Evolutionary conservation across 1,140 invertebrate genomes (phyloP), one percentile per base, ranked within the genome.

Genomic region (Dendroctonus ponderosae): DNA sequence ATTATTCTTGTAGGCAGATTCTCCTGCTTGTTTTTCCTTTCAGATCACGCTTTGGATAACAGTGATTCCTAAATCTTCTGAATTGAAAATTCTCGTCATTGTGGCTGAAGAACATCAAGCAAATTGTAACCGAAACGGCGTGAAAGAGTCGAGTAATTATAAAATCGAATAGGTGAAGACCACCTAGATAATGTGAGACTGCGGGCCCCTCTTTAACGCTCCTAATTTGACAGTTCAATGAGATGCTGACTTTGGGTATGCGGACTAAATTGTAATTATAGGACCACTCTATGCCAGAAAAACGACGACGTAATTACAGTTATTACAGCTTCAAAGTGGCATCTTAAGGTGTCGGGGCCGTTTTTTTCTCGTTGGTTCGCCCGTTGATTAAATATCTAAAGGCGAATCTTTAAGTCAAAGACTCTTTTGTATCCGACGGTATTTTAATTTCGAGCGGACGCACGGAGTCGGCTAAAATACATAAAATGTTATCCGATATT

Each of bases 221-320:
- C 62, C 53, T 57, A 64, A 64, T 64, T 64, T 64, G 62, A 64
- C 62, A 64, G 62, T 56, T 56, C 62, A 64, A 54, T 57, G 62
- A 54, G 26, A 41, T 40, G 43, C 44, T 48, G 54, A 38, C 7
- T 38, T 46, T 63, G 9, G 62, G 51, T 12, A 38, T 64, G 46
- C 51, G 52, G 42, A 52, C 48, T 64, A 49, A 64, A 56, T 64
- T 56, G 52, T 64, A 64, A 64, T 64, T 64, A 64, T 56, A 64
- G 44, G 62, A 64, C 62, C 52, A 56, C 42, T 64, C 52, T 64
- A 64, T 56, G 52, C 40, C 51, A 64, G 54, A 56, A 62, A 57
- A 64, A 64, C 42, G 39, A 12, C 2, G n/a, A n/a, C 38, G 62
- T 64, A 64, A 64, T 64, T 64, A 64, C 52, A 48, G 62, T 64